phyloP scores from a whole-genome alignment of 1,140 invertebrate species.

The Ceratoteleas bidentatus region DNA sequence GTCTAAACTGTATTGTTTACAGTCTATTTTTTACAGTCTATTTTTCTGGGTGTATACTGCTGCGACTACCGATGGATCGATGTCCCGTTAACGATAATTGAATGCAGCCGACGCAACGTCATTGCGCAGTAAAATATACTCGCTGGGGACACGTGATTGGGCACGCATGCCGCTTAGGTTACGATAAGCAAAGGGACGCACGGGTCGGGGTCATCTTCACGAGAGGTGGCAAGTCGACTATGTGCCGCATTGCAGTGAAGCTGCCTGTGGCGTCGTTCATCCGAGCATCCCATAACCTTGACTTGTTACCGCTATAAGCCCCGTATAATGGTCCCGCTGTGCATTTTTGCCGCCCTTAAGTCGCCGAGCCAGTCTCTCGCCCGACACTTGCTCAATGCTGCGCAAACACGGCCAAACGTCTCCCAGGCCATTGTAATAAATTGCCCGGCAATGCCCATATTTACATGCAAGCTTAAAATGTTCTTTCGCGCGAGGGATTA shows the following conservation, averaged over 20 bases:
- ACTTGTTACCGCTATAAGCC: constrained; percentile 59
- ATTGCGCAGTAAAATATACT: constrained; percentile 51
- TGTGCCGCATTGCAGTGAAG: constrained; percentile 73
- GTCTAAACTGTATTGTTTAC: no score
- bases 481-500: background rate
- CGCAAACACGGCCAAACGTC: constrained; percentile 24
- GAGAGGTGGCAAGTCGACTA: constrained; percentile 68
- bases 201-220: constrained; percentile 70
- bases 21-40: no score
- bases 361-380: constrained; percentile 12
- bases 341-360: constrained; percentile 53
- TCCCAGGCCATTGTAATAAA: constrained; percentile 16
- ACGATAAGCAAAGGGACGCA: constrained; percentile 63
- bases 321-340: constrained; percentile 61
- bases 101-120: constrained; percentile 14
- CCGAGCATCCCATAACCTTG: constrained; percentile 66
- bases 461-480: constrained; percentile 5
- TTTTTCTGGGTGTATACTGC: no score
- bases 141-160: constrained; percentile 56
- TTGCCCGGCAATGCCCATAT: constrained; percentile 3
- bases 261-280: constrained; percentile 65
- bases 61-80: constrained; percentile 1
- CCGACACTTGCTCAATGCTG: constrained; percentile 21
- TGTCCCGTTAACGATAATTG: constrained; percentile 28
- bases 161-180: constrained; percentile 55